Base-by-base conservation (phyloP, 1,140 invertebrate genomes). In the Drosophila kurseongensis region DNA sequence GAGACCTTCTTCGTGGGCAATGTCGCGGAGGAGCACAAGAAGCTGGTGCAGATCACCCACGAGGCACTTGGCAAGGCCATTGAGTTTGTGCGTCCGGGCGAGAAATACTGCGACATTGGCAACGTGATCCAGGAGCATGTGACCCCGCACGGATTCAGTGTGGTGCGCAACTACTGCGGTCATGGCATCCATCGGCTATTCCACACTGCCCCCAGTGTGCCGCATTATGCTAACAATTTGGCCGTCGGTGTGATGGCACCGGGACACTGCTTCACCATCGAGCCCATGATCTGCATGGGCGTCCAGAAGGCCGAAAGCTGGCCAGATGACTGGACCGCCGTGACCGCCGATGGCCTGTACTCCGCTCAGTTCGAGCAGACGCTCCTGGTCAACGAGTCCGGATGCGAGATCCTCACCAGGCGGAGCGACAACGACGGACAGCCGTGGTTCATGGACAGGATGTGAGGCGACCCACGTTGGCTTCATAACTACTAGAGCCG, bases 281-380 rank as follows among this genome's bases (percentile, higher is more conserved):
- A 99, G 92, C 98, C 98, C 29, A 98, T 98, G 97, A 98, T 98
- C 71, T 97, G 96, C 47, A 88, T 92, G 44, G 91, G 91, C 7
- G 96, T 13, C 96, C 96, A 96, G 93, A 95, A 42, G 97, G 97
- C 91, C 0, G 95, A 97, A 67, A 96, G 96, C 83, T 99, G 98
- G 98, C 98, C 98, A 0, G 99, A 99, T 92, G 96, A 98, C 90
- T 99, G 98, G 98, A 99, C 98, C 18, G 98, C 98, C 0, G 99
- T 99, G 0, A 99, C 98, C 5, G 95, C 95, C 14, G 99, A 99
- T 93, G 99, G 99, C 0, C 95, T 97, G 58, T 95, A 97, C 83
- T 99, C 98, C 3, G 99, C 99, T 6, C 98, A 99, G 93, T 99
- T 99, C 93, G 99, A 99, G 93, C 98, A 99, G 84, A 99, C 99